Evolutionary conservation across 2,113 vertebrate genomes (phyloP).

Genomic region (Xiphophorus hellerii): DNA sequence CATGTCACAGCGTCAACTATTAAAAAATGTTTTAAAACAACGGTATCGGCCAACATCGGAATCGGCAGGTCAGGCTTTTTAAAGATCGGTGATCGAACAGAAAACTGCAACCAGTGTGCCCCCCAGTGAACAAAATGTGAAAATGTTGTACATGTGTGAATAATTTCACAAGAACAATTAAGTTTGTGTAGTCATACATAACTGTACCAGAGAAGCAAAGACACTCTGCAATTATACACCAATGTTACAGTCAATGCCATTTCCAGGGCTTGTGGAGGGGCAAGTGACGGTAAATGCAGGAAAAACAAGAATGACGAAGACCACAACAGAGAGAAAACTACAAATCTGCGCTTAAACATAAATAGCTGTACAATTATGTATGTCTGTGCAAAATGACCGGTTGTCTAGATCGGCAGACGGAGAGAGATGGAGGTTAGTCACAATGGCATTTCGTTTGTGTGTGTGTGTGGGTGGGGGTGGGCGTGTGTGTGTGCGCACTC

Average conservation of each 20-base stretch:
- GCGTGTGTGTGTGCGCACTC: conserved; percentile 16
- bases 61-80: too few relatives aligned
- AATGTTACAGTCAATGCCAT: conserved; percentile 31
- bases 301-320: conserved; percentile 61
- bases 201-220: conserved; percentile 36
- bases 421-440: conserved; percentile 68
- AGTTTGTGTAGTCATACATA: conserved; percentile 49
- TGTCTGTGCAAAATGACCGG: conserved; percentile 71
- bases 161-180: conserved; percentile 20
- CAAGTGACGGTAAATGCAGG: conserved; percentile 34
- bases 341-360: conserved; percentile 59
- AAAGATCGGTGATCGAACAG: too few relatives aligned
- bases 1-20: too few relatives aligned
- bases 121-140: not conserved
- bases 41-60: too few relatives aligned
- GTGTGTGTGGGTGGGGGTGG: not conserved
- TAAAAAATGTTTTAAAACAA: too few relatives aligned
- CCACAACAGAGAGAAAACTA: conserved; percentile 62
- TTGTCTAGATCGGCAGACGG: conserved; percentile 70
- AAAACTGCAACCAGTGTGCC: too few relatives aligned
- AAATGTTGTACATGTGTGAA: not conserved
- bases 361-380: conserved; percentile 71
- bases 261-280: conserved; percentile 25
- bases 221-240: conserved; percentile 55
- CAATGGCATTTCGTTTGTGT: conserved; percentile 40